Evolutionary conservation across 2,797 vertebrate species (phyloP), one percentile per base, ranked within the genome.

Genomic region (Pterois miles): DNA sequence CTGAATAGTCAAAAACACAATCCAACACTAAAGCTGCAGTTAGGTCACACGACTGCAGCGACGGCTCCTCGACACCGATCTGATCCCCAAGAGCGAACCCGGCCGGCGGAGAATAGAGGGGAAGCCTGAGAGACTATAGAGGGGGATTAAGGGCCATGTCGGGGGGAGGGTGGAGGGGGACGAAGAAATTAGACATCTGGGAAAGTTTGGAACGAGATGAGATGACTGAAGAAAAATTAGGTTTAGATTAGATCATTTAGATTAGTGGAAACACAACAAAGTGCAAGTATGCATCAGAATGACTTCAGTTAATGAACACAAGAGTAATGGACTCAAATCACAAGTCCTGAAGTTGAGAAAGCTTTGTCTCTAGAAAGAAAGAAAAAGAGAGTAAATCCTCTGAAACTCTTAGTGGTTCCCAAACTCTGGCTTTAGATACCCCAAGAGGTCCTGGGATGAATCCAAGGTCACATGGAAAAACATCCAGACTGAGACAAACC

Each of bases 41-140:
- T 85, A 25, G 67, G 81, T 87, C 88, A 87, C 88, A 88, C 79
- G 81, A 87, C 74, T 20, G 36, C 33, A 57, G 69, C 36, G 22
- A 34, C 33, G 33, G 33, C 33, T 34, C 33, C 33, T 71, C 77
- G 76, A 58, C 78, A 48, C 62, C 4, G 34, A 78, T 63, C 76
- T 63, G 76, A 78, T 81, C 76, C 76, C 72, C 10, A 9, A 38
- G 36, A 13, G 36, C 36, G 36, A 38, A 4, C 36, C 1, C 11
- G 36, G 10, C 36, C 36, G 10, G 12, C 36, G 4, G 36, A 38
- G 36, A 38, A 38, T 14, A 38, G 36, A 38, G 36, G 33, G 33
- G 9, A 10, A 34, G 33, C 9, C 8, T 10, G 33, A 9, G 33
- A 34, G 33, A 34, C 33, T 34, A 34, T 34, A 5, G 36, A 38